Base-by-base conservation (phyloP, 2,888 invertebrate species). In the Hofmannophila pseudospretella region DNA sequence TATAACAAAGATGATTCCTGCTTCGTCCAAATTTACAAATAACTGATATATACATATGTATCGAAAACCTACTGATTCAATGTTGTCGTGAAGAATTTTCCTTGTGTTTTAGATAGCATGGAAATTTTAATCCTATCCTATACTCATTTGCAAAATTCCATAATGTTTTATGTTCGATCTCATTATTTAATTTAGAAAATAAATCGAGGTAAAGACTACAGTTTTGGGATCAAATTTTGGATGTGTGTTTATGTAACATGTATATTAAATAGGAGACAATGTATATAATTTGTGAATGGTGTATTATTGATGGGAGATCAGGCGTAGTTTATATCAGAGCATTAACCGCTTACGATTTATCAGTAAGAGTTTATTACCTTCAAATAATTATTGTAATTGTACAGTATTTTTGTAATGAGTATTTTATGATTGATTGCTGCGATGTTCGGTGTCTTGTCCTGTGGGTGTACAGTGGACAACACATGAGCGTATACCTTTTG, bases 131-230 rank as follows among this genome's bases (percentile, higher is more conserved):
- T 22, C 12, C 11, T 30, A 19, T 32, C 11, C 16, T 57, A 7
- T 22, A 57, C 63, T 67, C 65, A 64, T 63, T 61, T 64, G 60
- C 69, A 65, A 76, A 74, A 76, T 76, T 81, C 77, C 80, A 72
- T 73, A 67, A 72, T 67, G 74, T 79, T 76, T n/a, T 80, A 78
- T 71, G 78, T 82, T 79, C 79, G 85, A 86, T 86, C 85, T 86
- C 85, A 86, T 82, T 82, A 85, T 84, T 84, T 86, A 82, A 85
- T 81, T 80, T 82, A 84, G 82, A 82, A 82, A 84, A 74, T 79
- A 79, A 74, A 79, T 73, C 73, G 84, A 85, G 85, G 75, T 82
- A 82, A 85, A 85, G 84, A 84, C 85, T 85, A 81, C 82, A 82
- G 78, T 79, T 80, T 81, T 76, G 85, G 85, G 85, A 84, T 78